Evolutionary conservation across 2,797 vertebrate genomes (phyloP), one percentile per base, ranked within the genome.

Genomic region (Girardinus metallicus): DNA sequence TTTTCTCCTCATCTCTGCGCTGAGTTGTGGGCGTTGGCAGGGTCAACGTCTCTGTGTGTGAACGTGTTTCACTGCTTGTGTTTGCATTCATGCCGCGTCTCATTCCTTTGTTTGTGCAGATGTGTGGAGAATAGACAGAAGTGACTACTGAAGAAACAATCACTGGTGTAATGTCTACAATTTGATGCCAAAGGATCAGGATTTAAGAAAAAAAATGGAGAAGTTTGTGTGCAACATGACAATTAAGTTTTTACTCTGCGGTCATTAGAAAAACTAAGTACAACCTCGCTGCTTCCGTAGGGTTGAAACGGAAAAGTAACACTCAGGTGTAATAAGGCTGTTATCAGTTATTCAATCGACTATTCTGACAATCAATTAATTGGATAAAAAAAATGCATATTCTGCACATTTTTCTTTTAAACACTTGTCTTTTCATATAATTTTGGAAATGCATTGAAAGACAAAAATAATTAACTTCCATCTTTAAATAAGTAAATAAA

Each of bases 1-100:
- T 34, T 73, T 57, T 46, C 68, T 72, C 68, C 41, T 57, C 39
- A 60, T 64, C 73, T 80, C 51, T 49, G 74, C 81, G 41, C 81
- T 76, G 53, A 78, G 70, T 55, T 62, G 87, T 83, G 84, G 76
- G 82, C 41, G 81, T 75, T 81, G 79, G 81, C 82, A 64, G 79
- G 41, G n/a, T 80, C 21, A 16, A 66, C 70, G 46, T 73, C 21
- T 71, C 46, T 55, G 23, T 60, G 68, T 29, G 16, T 75, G 77
- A 53, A 80, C 21, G 11, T 51, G 60, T 75, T 51, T 79, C 31
- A 7, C 43, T 81, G 1, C 77, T 18, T 41, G 64, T 82, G 70
- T 84, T 83, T 81, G 84, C 53, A 73, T 75, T 47, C 57, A 71
- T 72, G 73, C 57, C n/a, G 47, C 23, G 77, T 49, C 75, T 75